Evolutionary conservation across 2,888 invertebrate species (phyloP).

Genomic region (Limnephilus lunatus): DNA sequence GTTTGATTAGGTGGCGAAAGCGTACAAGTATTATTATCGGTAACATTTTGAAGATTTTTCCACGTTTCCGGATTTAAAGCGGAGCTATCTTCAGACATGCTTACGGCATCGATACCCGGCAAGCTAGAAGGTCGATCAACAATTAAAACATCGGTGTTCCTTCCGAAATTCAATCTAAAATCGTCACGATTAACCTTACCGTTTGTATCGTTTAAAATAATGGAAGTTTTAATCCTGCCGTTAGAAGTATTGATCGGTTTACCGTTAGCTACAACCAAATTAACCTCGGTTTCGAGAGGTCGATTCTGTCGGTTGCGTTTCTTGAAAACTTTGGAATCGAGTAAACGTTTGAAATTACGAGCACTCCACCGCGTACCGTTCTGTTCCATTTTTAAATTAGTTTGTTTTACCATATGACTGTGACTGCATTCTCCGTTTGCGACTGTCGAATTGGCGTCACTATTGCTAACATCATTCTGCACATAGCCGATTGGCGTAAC

Average conservation of each 20-base stretch:
- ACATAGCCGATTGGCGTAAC: slow-evolving; percentile 84
- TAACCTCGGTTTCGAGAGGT: slow-evolving; percentile 78
- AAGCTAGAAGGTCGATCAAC: slow-evolving; percentile 61
- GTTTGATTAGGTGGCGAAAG: slow-evolving; percentile 76
- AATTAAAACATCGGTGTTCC: slow-evolving; percentile 34
- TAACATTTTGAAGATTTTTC: slow-evolving; percentile 49
- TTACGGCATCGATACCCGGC: slow-evolving; percentile 62
- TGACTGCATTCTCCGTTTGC: slow-evolving; percentile 70
- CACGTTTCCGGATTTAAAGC: slow-evolving; percentile 41
- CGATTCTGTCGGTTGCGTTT: slow-evolving; percentile 70
- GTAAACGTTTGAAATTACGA: slow-evolving; percentile 73
- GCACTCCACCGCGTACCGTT: slow-evolving; percentile 74
- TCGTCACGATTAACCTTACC: slow-evolving; percentile 54
- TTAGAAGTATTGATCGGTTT: slow-evolving; percentile 70
- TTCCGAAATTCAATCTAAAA: slow-evolving; percentile 33
- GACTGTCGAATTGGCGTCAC: slow-evolving; percentile 71
- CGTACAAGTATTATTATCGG: slow-evolving; percentile 69
- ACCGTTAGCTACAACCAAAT: slow-evolving; percentile 73
- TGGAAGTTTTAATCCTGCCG: slow-evolving; percentile 61
- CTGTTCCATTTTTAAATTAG: slow-evolving; percentile 73
- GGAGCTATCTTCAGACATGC: slow-evolving; percentile 27
- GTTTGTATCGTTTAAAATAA: slow-evolving; percentile 57
- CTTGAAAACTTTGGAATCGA: slow-evolving; percentile 68
- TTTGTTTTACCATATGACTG: slow-evolving; percentile 72
- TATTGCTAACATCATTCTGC: slow-evolving; percentile 82